phyloP scores from a whole-genome alignment of 2,797 vertebrate genomes.

The Neosilurus hyrtlii region DNA sequence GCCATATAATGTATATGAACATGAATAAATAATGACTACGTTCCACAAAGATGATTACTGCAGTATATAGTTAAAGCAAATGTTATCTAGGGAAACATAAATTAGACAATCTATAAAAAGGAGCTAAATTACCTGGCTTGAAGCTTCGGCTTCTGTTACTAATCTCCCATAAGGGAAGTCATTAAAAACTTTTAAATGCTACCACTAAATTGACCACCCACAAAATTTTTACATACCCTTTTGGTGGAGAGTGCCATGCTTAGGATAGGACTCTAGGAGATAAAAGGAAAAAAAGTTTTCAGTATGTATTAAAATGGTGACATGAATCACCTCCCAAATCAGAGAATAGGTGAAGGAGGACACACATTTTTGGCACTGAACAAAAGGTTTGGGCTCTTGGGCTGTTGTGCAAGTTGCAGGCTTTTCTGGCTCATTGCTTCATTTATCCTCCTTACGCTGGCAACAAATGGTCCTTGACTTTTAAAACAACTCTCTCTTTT shows the following conservation, averaged over 20 bases:
- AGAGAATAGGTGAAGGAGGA: constrained; percentile 36
- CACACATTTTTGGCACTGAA: constrained; percentile 44
- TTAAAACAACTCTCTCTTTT: constrained; percentile 44
- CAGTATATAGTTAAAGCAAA: not conserved
- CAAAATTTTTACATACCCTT: constrained; percentile 68
- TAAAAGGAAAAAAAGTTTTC: constrained; percentile 43
- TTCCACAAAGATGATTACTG: not conserved
- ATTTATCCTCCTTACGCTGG: constrained; percentile 48
- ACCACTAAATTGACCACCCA: constrained; percentile 32
- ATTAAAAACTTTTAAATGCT: constrained; percentile 25
- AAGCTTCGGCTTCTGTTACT: constrained; percentile 1
- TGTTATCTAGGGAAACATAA: not conserved
- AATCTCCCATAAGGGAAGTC: constrained; percentile 24
- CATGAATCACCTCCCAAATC: constrained; percentile 39
- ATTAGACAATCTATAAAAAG: not conserved
- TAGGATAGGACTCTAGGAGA: constrained; percentile 71
- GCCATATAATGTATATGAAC: not conserved
- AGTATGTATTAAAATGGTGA: constrained; percentile 26
- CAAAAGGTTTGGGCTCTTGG: constrained; percentile 38
- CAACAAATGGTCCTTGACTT: constrained; percentile 60
- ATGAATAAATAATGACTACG: not conserved
- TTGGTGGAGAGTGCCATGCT: constrained; percentile 83
- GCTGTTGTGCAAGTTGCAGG: constrained; percentile 42
- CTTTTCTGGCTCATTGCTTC: constrained; percentile 60
- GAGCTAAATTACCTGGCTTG: not conserved